phyloP scores from a whole-genome alignment of 2,113 vertebrate species.

The Ranitomeya imitator region DNA sequence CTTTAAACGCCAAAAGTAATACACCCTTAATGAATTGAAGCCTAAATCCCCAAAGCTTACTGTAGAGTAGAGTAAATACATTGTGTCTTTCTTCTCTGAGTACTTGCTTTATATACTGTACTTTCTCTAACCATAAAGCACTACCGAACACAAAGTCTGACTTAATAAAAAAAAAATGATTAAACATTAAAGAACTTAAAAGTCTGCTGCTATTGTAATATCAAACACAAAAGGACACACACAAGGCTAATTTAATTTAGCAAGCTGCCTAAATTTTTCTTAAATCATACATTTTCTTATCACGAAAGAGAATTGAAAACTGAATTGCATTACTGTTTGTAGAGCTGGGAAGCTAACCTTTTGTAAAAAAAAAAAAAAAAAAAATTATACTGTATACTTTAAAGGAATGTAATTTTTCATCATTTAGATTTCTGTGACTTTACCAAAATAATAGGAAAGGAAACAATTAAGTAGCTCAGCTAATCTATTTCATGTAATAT shows the following conservation, averaged over 20 bases:
- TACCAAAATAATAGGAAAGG: neutral
- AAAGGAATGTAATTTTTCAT: neutral
- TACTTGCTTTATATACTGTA: constrained; percentile 19
- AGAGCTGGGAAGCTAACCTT: neutral
- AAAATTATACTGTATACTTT: neutral
- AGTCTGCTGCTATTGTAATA: neutral
- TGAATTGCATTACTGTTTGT: neutral
- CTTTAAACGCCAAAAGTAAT: too few relatives aligned
- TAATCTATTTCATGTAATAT: neutral
- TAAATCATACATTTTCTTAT: constrained; percentile 17
- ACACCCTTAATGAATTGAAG: neutral
- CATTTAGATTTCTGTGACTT: neutral
- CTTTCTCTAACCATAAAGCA: neutral
- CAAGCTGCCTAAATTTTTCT: constrained; percentile 3
- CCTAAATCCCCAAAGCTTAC: neutral
- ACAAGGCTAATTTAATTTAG: constrained; percentile 39
- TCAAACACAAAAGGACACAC: constrained; percentile 25
- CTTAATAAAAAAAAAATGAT: constrained; percentile 31
- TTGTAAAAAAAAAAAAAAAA: neutral
- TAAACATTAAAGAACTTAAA: constrained; percentile 35
- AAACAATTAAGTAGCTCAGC: neutral
- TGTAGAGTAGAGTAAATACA: neutral
- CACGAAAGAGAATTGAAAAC: neutral
- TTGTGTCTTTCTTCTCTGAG: neutral
- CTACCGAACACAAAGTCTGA: neutral